A percentile compares a stretch with the other conserved stretches of the same genome.
phyloP scores from a whole-genome alignment of 2,113 vertebrate species.

The Cyanoliseus patagonus region DNA sequence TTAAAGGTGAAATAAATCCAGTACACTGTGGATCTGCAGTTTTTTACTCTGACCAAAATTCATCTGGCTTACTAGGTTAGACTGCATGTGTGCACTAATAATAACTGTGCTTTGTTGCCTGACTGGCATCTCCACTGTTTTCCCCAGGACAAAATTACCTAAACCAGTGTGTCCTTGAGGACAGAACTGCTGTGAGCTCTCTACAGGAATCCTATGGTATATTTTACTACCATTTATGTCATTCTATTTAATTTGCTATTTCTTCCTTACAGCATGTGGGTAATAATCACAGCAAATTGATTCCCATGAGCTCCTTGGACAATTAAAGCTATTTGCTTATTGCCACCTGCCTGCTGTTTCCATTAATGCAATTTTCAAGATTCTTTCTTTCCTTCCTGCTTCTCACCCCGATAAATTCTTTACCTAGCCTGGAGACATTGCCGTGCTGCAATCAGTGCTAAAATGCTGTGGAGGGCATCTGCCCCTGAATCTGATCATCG shows the following conservation, averaged over 20 bases:
- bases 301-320: conserved; percentile 47
- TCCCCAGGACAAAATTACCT: conserved; percentile 21
- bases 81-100: not conserved
- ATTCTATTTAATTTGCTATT: conserved; percentile 52
- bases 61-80: not conserved
- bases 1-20: not conserved
- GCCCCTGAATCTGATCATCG: not conserved
- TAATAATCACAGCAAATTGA: conserved; percentile 63
- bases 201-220: conserved; percentile 19
- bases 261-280: conserved; percentile 37
- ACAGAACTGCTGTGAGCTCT: not conserved
- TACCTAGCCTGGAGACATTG: not conserved
- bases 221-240: conserved; percentile 30
- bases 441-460: not conserved
- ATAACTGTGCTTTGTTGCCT: not conserved
- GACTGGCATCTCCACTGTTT: not conserved
- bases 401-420: conserved; percentile 29
- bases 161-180: conserved; percentile 10
- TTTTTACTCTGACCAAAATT: not conserved
- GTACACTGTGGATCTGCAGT: not conserved
- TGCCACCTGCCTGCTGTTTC: conserved; percentile 62
- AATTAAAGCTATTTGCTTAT: conserved; percentile 66
- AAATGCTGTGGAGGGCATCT: not conserved
- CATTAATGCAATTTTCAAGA: conserved; percentile 49
- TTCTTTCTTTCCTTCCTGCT: not conserved